A percentile compares a stretch with the other conserved stretches of the same genome.
Evolutionary conservation across 2,888 invertebrate genomes (phyloP).

Genomic region (Catocala fraxini): DNA sequence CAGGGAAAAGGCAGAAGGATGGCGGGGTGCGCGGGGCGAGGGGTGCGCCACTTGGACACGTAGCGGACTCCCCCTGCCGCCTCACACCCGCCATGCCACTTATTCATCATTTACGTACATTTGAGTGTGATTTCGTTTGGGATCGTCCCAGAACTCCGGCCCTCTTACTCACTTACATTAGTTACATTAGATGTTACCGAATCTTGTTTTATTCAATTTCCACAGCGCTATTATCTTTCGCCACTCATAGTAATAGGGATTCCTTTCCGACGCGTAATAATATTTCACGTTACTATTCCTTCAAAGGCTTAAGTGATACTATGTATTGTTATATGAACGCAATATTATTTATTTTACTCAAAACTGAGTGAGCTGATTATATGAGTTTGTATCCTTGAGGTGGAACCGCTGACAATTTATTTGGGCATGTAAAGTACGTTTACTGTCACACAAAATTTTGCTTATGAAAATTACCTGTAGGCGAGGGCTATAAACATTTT

Average conservation of each 20-base stretch:
- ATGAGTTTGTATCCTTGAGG: slow-evolving; percentile 24
- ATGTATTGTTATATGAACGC: slow-evolving; percentile 41
- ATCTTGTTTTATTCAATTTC: slow-evolving; percentile 80
- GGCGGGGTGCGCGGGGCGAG: slow-evolving; percentile 52
- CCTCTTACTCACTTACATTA: slow-evolving; percentile 78
- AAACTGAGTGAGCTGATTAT: slow-evolving; percentile 22
- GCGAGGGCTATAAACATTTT: slow-evolving; percentile 44
- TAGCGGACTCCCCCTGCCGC: slow-evolving; percentile 62
- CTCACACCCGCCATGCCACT: slow-evolving; percentile 67
- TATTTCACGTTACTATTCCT: slow-evolving; percentile 62
- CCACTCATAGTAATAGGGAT: slow-evolving; percentile 73
- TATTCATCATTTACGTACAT: slow-evolving; percentile 84
- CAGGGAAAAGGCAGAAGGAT: slow-evolving; percentile 64
- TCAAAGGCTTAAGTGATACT: slow-evolving; percentile 57
- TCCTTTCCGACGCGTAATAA: slow-evolving; percentile 67
- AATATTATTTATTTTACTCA: slow-evolving; percentile 34
- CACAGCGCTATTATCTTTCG: slow-evolving; percentile 75
- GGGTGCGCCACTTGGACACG: slow-evolving; percentile 79
- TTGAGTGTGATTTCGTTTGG: slow-evolving; percentile 84
- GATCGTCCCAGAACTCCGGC: slow-evolving; percentile 72
- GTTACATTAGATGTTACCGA: slow-evolving; percentile 77
- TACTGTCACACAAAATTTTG: slow-evolving; percentile 45
- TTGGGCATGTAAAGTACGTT: slow-evolving; percentile 35
- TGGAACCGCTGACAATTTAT: slow-evolving; percentile 34
- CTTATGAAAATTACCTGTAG: slow-evolving; percentile 40